phyloP scores from a whole-genome alignment of 1,140 invertebrate species.

The Bilobella aurantiaca region DNA sequence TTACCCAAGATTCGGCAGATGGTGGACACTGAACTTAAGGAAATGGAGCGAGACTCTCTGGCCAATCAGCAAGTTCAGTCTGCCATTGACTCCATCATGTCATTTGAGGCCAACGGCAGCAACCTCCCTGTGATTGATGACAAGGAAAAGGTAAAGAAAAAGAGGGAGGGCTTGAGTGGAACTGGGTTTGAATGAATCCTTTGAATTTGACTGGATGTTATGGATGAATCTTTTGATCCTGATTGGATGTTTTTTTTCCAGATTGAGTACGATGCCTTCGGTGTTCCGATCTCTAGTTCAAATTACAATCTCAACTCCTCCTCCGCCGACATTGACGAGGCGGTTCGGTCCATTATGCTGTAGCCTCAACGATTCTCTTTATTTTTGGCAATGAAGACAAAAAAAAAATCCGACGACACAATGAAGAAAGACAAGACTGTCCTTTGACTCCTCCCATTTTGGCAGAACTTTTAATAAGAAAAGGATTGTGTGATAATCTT shows the following conservation, averaged over 20 bases:
- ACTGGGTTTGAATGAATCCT: too few species aligned
- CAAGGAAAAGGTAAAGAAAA: constrained; percentile 23
- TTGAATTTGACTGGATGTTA: neutral
- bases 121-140: constrained; percentile 17
- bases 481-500: neutral
- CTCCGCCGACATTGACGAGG: constrained; percentile 34
- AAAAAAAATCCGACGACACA: too few species aligned
- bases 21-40: constrained; percentile 32
- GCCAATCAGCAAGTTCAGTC: constrained; percentile 34
- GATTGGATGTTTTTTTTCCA: constrained; percentile 9
- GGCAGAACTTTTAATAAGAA: neutral
- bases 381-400: too few species aligned
- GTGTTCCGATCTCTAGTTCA: constrained; percentile 27
- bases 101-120: constrained; percentile 13
- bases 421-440: too few species aligned
- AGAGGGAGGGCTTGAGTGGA: too few species aligned
- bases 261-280: constrained; percentile 34
- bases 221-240: neutral
- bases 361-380: too few species aligned
- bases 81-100: constrained; percentile 33
- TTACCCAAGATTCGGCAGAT: constrained; percentile 27
- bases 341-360: constrained; percentile 31
- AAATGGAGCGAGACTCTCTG: constrained; percentile 29
- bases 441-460: neutral
- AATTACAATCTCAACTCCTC: constrained; percentile 21